Evolutionary conservation across 2,113 vertebrate species (phyloP).

Genomic region (Perca schrenkii): DNA sequence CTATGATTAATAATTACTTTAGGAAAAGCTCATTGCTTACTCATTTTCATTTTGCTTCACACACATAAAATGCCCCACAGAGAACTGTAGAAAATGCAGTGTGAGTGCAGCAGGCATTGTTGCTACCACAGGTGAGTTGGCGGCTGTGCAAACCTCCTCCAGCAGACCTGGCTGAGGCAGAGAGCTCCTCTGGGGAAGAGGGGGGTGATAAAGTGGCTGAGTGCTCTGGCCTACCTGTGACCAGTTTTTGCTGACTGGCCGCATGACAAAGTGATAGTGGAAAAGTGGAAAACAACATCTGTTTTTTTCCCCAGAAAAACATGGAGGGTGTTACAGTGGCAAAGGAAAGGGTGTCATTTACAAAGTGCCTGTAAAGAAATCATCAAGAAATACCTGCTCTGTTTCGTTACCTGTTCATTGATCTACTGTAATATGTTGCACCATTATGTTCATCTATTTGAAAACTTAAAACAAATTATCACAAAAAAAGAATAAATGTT

Average conservation of each 20-base stretch:
- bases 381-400: neutral
- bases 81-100: neutral
- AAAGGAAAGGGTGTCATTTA: neutral
- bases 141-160: slow-evolving; percentile 19
- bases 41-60: slow-evolving; percentile 8
- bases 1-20: slow-evolving; percentile 7
- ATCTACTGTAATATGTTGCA: neutral
- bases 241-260: slow-evolving; percentile 40
- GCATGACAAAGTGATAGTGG: slow-evolving; percentile 22
- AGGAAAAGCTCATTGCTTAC: slow-evolving; percentile 12
- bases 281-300: slow-evolving; percentile 28
- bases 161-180: slow-evolving; percentile 5
- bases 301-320: slow-evolving; percentile 2
- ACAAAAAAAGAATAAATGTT: neutral
- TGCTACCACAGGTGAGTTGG: neutral
- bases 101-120: neutral
- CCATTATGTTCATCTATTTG: neutral
- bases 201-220: slow-evolving; percentile 28
- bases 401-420: neutral
- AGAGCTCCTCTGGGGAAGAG: slow-evolving; percentile 31
- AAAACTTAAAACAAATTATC: neutral
- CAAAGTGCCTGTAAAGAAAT: neutral
- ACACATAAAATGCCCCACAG: neutral
- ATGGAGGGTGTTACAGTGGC: neutral
- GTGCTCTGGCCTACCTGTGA: slow-evolving; percentile 21